Conservation (phyloP, 2,113 vertebrate genomes). For the Orientallactaga bullata region DNA sequence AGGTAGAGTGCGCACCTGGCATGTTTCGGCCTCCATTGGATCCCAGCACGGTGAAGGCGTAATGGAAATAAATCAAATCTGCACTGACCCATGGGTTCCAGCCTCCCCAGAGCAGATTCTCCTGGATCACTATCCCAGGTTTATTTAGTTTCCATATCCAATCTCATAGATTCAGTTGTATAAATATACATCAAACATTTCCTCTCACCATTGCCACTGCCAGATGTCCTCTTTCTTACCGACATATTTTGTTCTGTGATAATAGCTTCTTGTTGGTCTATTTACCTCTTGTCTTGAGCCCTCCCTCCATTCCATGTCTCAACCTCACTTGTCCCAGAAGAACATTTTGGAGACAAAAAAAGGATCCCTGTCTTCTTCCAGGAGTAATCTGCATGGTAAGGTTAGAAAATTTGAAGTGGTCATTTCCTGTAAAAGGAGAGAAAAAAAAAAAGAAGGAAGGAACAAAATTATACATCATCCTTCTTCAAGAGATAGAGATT, state of each 20-base stretch:
- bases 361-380: slow-evolving; percentile 8
- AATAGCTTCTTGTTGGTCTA: neutral
- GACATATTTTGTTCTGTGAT: neutral
- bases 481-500: slow-evolving; percentile 2
- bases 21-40: neutral
- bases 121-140: neutral
- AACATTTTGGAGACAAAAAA: slow-evolving; percentile 13
- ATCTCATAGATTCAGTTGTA: neutral
- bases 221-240: no score
- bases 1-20: neutral
- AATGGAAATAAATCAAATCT: neutral
- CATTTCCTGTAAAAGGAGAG: slow-evolving; percentile 36
- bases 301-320: neutral
- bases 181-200: neutral
- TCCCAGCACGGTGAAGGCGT: neutral
- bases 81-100: neutral
- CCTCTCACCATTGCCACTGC: neutral
- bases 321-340: neutral
- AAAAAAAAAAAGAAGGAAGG: neutral
- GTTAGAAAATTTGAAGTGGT: neutral
- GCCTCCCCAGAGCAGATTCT: neutral
- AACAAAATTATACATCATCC: neutral
- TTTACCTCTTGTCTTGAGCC: neutral
- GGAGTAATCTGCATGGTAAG: neutral
- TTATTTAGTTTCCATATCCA: neutral